These are phyloP conservation scores for Chaetorhynchus papuensis DNA, from an alignment of 2,113 vertebrate species.

Conservation along the genomic window DNA sequence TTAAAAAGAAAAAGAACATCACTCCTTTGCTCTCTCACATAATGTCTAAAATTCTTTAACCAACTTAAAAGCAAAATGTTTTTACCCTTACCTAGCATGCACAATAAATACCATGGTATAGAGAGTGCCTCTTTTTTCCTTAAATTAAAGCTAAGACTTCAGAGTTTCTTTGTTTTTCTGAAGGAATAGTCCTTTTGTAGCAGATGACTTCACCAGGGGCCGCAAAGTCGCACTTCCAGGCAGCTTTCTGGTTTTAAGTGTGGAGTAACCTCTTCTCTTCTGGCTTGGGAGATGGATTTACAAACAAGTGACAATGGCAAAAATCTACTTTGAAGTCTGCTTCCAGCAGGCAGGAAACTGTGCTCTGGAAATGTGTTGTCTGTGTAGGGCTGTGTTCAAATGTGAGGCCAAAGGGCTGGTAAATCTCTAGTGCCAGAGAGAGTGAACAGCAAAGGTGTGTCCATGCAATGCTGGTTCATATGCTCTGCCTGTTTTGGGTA, in stretches of 20 bases:
- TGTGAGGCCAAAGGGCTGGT: not conserved
- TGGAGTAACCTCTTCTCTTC: not conserved
- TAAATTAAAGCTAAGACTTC: not conserved
- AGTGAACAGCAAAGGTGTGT: not conserved
- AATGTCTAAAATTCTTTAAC: not conserved
- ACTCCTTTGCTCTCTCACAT: not conserved
- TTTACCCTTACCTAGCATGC: not conserved
- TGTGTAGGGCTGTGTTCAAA: not conserved
- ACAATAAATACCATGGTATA: not conserved
- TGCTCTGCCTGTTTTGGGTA: not conserved
- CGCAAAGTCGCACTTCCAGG: not conserved
- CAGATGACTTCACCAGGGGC: not conserved
- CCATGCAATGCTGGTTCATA: not conserved
- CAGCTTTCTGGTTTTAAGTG: not conserved
- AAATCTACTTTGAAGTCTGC: not conserved
- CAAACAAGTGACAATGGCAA: not conserved
- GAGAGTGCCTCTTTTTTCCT: not conserved
- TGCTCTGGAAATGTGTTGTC: not conserved
- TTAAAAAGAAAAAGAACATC: not conserved
- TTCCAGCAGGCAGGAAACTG: not conserved
- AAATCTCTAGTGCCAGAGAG: not conserved
- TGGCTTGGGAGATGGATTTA: not conserved
- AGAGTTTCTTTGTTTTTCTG: not conserved
- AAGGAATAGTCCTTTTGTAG: not conserved
- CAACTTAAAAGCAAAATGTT: not conserved